Conservation (phyloP, 2,888 invertebrate genomes). For the Apocheima hispidaria region DNA sequence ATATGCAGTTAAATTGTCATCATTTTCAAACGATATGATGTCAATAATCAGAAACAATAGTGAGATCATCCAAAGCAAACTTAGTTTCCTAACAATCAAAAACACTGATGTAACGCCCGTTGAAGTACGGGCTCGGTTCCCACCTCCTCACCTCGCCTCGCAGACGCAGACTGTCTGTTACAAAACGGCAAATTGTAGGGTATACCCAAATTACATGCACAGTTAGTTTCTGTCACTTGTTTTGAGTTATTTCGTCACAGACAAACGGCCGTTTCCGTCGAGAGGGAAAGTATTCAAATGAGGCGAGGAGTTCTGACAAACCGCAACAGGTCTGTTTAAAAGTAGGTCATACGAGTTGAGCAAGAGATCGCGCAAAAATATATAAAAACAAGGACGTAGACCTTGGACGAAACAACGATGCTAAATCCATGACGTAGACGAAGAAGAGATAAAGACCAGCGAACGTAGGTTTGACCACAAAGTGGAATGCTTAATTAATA, state of each 20-base stretch:
- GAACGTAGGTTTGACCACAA: too few relatives aligned
- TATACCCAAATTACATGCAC: conserved; percentile 51
- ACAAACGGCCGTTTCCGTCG: conserved; percentile 65
- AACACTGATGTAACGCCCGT: background rate
- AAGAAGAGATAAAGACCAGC: too few relatives aligned
- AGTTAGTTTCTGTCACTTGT: conserved; percentile 51
- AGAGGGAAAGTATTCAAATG: conserved; percentile 69
- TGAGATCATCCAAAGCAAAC: background rate
- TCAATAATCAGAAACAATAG: too few relatives aligned
- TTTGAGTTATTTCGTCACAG: conserved; percentile 58
- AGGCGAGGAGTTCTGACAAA: conserved; percentile 51
- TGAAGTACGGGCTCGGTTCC: conserved; percentile 19
- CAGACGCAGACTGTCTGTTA: conserved; percentile 35
- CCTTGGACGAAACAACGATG: too few relatives aligned
- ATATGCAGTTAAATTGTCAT: background rate
- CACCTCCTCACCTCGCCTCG: conserved; percentile 17
- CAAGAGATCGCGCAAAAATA: conserved; percentile 14
- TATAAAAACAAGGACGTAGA: too few relatives aligned
- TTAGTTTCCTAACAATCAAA: background rate
- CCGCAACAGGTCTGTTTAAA: conserved; percentile 30
- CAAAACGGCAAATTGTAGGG: conserved; percentile 56
- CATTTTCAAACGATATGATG: background rate
- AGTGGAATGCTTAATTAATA: too few relatives aligned
- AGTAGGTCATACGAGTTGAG: conserved; percentile 25
- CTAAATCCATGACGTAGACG: too few relatives aligned